Conservation (phyloP, 2,797 vertebrate genomes). For the Echeneis naucrates region DNA sequence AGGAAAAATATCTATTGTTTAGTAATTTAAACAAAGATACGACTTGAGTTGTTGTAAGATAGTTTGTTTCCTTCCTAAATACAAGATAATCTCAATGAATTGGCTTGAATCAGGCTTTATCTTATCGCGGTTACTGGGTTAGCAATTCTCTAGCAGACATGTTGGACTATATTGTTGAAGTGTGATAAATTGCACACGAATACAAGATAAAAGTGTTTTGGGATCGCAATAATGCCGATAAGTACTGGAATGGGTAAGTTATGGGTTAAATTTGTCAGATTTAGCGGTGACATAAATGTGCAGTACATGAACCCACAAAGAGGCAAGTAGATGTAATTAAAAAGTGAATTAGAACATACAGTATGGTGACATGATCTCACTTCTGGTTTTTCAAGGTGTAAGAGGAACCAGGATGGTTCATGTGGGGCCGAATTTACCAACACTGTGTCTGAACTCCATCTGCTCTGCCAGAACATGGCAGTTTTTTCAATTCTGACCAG, state of each 20-base stretch:
- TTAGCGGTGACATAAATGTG: not conserved
- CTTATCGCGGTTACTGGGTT: slow-evolving; percentile 56
- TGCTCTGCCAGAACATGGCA: not conserved
- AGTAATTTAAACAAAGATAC: slow-evolving; percentile 3
- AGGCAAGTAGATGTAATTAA: not conserved
- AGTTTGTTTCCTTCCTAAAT: slow-evolving; percentile 44
- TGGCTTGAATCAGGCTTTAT: slow-evolving; percentile 49
- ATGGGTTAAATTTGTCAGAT: not conserved
- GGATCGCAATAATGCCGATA: slow-evolving; percentile 6
- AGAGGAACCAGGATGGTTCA: not conserved
- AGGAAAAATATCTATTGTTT: slow-evolving; percentile 19
- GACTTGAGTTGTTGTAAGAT: slow-evolving; percentile 22
- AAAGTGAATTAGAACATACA: not conserved
- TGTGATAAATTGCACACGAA: slow-evolving; percentile 33
- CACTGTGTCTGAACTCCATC: not conserved
- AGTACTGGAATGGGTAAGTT: not conserved
- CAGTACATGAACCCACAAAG: too few species aligned
- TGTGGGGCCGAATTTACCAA: not conserved
- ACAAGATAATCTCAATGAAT: slow-evolving; percentile 29
- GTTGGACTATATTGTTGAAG: slow-evolving; percentile 34
- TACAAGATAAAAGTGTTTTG: slow-evolving; percentile 42
- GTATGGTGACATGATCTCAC: not conserved
- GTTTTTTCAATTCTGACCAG: too few species aligned
- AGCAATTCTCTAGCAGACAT: slow-evolving; percentile 14
- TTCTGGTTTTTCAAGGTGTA: not conserved